A percentile compares a stretch with the other conserved stretches of the same genome.
Conservation (phyloP, 1,140 invertebrate species). For the Megalopta genalis region DNA sequence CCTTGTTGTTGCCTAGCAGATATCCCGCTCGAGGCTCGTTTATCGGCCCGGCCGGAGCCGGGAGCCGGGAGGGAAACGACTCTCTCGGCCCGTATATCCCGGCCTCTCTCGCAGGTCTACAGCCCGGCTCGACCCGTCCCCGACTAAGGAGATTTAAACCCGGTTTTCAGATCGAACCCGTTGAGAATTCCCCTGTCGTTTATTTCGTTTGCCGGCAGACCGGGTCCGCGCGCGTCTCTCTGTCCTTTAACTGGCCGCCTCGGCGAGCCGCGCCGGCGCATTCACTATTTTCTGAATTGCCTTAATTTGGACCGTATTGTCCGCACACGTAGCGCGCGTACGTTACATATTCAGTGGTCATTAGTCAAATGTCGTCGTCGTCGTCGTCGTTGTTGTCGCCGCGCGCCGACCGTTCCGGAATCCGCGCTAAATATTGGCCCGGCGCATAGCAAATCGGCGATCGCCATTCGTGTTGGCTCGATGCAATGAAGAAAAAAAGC, state of each 20-base stretch:
- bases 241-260: slow-evolving; percentile 30
- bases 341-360: background rate
- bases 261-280: background rate
- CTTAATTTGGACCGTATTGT: slow-evolving; percentile 10
- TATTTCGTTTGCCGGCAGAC: slow-evolving; percentile 41
- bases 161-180: slow-evolving; percentile 53
- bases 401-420: background rate
- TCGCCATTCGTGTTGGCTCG: no score
- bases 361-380: background rate
- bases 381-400: no score
- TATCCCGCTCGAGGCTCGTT: slow-evolving; percentile 42
- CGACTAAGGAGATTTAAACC: slow-evolving; percentile 62
- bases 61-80: no score
- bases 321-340: background rate
- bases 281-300: slow-evolving; percentile 36
- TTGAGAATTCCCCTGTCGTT: slow-evolving; percentile 51
- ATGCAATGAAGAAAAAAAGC: no score
- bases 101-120: slow-evolving; percentile 31
- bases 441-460: background rate
- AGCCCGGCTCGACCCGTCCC: slow-evolving; percentile 30
- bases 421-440: background rate
- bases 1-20: slow-evolving; percentile 27
- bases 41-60: slow-evolving; percentile 22
- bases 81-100: background rate
- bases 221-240: slow-evolving; percentile 1